Conservation (phyloP, 1,140 invertebrate species). For the Stratiolaelaps scimitus region DNA sequence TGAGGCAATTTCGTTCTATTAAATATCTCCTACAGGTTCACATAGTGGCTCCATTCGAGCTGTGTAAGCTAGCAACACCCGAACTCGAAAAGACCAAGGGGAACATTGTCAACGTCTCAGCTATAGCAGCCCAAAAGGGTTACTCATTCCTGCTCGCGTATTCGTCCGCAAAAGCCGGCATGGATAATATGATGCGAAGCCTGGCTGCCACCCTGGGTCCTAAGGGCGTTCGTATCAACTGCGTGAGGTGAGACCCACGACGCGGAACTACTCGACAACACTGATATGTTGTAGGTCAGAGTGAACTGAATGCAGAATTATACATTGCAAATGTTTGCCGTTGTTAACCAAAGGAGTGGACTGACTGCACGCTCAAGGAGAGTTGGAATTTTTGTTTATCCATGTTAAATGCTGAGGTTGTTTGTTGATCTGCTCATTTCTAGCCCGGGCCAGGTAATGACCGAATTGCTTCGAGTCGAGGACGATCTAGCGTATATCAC, state of each 20-base stretch:
- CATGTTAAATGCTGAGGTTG: not conserved
- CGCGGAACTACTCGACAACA: not conserved
- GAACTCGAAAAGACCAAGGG: not conserved
- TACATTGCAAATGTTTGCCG: too few species aligned
- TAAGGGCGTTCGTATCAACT: constrained; percentile 42
- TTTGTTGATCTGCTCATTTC: not conserved
- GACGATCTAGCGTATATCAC: too few species aligned
- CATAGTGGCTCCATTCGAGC: constrained; percentile 43
- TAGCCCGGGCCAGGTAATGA: not conserved
- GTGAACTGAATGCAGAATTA: not conserved
- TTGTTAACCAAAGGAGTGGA: too few species aligned
- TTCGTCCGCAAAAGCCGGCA: constrained; percentile 41
- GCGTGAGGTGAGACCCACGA: constrained; percentile 37
- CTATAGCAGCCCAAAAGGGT: constrained; percentile 7
- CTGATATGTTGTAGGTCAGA: not conserved
- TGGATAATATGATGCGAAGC: constrained; percentile 41
- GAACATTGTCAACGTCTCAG: constrained; percentile 73
- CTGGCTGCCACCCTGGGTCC: constrained; percentile 42
- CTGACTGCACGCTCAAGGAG: too few species aligned
- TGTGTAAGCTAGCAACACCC: not conserved
- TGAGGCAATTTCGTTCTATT: too few species aligned
- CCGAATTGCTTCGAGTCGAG: not conserved
- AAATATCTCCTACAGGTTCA: too few species aligned
- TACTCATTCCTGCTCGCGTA: constrained; percentile 38
- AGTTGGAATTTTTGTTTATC: not conserved